Evolutionary conservation across 2,113 vertebrate genomes (phyloP).

Genomic region (Dendrocopos noguchii): DNA sequence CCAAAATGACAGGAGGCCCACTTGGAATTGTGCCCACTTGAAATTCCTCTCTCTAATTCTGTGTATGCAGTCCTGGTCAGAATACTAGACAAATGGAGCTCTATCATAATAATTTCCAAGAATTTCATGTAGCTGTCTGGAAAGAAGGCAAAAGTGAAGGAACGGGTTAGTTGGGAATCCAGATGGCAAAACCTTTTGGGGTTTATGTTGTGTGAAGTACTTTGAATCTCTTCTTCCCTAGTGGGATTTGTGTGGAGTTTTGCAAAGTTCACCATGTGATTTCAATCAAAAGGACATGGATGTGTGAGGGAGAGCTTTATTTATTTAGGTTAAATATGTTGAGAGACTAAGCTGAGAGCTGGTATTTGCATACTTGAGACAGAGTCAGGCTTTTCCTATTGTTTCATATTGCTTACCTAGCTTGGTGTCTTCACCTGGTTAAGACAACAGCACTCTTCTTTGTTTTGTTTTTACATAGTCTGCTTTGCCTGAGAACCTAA

Average conservation of each 20-base stretch:
- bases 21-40: slow-evolving; percentile 34
- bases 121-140: background rate
- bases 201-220: slow-evolving; percentile 3
- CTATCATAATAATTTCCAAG: slow-evolving; percentile 38
- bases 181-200: slow-evolving; percentile 41
- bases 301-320: background rate
- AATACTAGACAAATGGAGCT: background rate
- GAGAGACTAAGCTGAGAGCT: background rate
- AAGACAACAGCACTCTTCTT: background rate
- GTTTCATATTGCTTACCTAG: background rate
- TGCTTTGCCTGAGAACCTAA: background rate
- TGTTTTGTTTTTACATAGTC: background rate
- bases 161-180: slow-evolving; percentile 17
- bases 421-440: background rate
- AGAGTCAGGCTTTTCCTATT: background rate
- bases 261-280: slow-evolving; percentile 35
- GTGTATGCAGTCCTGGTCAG: background rate
- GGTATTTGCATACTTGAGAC: background rate
- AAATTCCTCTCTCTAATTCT: slow-evolving; percentile 42
- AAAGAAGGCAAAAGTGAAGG: slow-evolving; percentile 13
- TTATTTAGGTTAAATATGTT: background rate
- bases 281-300: slow-evolving; percentile 28
- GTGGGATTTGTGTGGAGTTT: slow-evolving; percentile 11
- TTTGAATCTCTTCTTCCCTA: slow-evolving; percentile 8
- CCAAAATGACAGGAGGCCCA: slow-evolving; percentile 46